Base-by-base conservation (phyloP, 2,888 invertebrate species). In the Pimpla rufipes region DNA sequence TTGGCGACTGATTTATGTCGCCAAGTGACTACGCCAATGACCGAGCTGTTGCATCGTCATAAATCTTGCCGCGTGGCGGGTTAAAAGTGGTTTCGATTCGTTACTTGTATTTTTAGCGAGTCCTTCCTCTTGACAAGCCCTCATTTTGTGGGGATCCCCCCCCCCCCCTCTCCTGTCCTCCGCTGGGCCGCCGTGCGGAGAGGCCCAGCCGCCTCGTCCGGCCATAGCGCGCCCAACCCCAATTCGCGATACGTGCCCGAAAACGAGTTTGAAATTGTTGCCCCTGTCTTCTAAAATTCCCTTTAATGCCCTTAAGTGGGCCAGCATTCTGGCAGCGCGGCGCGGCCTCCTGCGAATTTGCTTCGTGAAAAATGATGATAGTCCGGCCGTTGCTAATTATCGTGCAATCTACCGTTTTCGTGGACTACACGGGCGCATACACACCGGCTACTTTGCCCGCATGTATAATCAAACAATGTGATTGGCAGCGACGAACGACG, bases 31-130 rank as follows among this genome's bases (percentile, higher is more conserved):
- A 90, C 90, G 89, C 91, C 91, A 91, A 90, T 91, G 92, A 87
- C 75, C 73, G 50, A 70, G 89, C 90, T 90, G 92, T 91, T 92
- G 91, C 91, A 90, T 90, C 87, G 91, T 90, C 92, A 91, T 92
- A 92, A 92, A 92, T 92, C 92, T 91, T 90, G 82, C 81, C 81
- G 86, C 88, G 86, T 92, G 90, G 90, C 90, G 90, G 90, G 90
- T 87, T 91, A 91, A 92, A 92, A 92, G 92, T 92, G 92, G 91
- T 92, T 92, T 92, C 92, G 90, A 89, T 91, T 90, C 92, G 92
- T 92, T 92, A 91, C 91, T 92, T 91, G 90, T 90, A 91, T 91
- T 92, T 92, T 91, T 90, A 90, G 89, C 88, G 83, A 88, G 85
- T 86, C 87, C 86, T 86, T 86, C 84, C 81, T 85, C 83, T 82